Evolutionary conservation across 2,888 invertebrate genomes (phyloP).

Genomic region (Asteroscopus sphinx): DNA sequence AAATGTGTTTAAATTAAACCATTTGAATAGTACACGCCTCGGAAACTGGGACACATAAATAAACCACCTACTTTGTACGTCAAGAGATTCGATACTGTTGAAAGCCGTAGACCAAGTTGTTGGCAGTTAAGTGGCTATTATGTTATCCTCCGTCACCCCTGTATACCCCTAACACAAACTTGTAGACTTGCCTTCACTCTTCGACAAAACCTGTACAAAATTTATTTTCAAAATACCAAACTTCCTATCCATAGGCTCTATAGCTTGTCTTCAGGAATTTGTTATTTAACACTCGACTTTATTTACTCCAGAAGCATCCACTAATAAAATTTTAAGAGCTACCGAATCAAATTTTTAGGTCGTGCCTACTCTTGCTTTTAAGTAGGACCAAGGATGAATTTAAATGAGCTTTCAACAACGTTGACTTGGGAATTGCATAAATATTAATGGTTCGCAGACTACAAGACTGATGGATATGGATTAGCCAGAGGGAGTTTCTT

Average conservation of each 20-base stretch:
- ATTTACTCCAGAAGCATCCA: conserved; percentile 55
- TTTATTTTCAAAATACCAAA: conserved; percentile 31
- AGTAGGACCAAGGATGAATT: conserved; percentile 83
- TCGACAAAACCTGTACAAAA: conserved; percentile 14
- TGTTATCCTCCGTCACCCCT: conserved; percentile 26
- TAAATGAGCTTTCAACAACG: conserved; percentile 84
- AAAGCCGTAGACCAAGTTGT: conserved; percentile 37
- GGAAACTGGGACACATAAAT: conserved; percentile 39
- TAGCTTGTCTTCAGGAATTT: conserved; percentile 44
- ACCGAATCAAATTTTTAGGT: conserved; percentile 77
- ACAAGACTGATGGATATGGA: conserved; percentile 80
- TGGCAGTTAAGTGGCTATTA: conserved; percentile 47
- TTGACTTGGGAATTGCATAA: conserved; percentile 82
- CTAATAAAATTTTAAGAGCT: conserved; percentile 76
- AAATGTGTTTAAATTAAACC: conserved; percentile 32
- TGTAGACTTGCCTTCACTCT: conserved; percentile 25
- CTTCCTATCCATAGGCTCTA: background rate
- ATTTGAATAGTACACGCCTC: conserved; percentile 22
- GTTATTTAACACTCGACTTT: conserved; percentile 42
- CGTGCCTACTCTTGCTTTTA: conserved; percentile 74
- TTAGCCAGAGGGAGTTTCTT: conserved; percentile 69
- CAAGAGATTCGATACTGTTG: conserved; percentile 27
- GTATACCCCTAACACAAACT: conserved; percentile 28
- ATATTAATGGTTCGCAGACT: conserved; percentile 81
- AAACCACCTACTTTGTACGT: conserved; percentile 31